Conservation (phyloP, 2,797 vertebrate species). For the Acanthis flammea region DNA sequence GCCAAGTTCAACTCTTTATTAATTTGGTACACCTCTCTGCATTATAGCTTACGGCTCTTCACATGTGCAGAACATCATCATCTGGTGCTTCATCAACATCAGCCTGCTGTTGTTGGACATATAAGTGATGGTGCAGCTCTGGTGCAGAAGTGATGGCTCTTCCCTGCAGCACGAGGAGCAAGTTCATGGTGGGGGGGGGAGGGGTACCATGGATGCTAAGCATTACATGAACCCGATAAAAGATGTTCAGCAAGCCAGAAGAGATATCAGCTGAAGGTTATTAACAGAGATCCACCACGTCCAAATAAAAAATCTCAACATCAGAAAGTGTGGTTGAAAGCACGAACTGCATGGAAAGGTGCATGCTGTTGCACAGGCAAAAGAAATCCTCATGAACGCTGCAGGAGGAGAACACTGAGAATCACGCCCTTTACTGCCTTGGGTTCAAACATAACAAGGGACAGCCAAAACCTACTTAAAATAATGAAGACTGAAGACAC, state of each 20-base stretch:
- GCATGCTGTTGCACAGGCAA: not conserved
- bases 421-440: fast-evolving
- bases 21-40: not conserved
- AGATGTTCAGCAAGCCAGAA: not conserved
- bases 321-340: not conserved
- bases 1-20: not conserved
- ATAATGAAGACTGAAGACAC: not conserved
- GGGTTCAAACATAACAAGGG: fast-evolving
- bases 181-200: not conserved
- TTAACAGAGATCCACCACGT: not conserved
- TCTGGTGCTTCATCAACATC: not conserved
- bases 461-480: not conserved
- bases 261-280: not conserved
- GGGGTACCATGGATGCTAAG: fast-evolving
- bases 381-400: not conserved
- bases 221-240: not conserved
- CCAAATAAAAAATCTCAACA: not conserved
- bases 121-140: not conserved
- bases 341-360: fast-evolving
- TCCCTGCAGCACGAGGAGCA: not conserved
- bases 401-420: not conserved
- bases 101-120: not conserved
- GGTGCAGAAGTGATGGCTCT: not conserved
- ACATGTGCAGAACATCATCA: not conserved
- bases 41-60: not conserved